Percentiles rank a stretch among this genome's conserved stretches.
These are phyloP conservation scores for Oxyscelio sp. DNA, from an alignment of 2,888 invertebrate species.

Conservation along the genomic window DNA sequence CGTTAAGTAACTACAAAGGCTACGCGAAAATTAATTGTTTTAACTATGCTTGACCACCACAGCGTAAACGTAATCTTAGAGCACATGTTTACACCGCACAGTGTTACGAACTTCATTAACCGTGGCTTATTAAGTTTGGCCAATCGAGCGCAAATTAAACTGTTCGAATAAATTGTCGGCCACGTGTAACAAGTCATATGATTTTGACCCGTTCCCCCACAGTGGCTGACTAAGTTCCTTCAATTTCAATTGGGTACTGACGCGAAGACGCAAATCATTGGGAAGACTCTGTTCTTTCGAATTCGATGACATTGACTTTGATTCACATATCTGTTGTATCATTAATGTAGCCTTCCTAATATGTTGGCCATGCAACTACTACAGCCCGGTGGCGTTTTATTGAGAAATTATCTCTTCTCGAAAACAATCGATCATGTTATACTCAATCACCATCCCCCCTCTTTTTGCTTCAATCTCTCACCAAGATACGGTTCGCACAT, in stretches of 20 bases:
- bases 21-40: constrained; percentile 24
- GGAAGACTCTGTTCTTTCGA: constrained; percentile 76
- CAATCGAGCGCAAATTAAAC: constrained; percentile 1
- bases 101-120: constrained; percentile 31
- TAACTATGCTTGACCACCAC: constrained; percentile 24
- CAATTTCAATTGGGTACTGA: constrained; percentile 59
- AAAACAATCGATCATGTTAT: constrained; percentile 72
- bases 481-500: constrained; percentile 72
- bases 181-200: neutral
- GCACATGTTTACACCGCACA: constrained; percentile 12
- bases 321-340: constrained; percentile 39
- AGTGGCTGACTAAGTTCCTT: constrained; percentile 17
- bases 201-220: neutral
- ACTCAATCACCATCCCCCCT: constrained; percentile 71
- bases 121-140: constrained; percentile 11
- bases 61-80: constrained; percentile 31
- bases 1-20: constrained; percentile 36
- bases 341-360: constrained; percentile 69
- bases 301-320: constrained; percentile 39
- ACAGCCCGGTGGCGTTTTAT: constrained; percentile 88
- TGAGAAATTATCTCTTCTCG: constrained; percentile 86
- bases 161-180: neutral
- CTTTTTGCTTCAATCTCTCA: constrained; percentile 78
- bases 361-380: constrained; percentile 86
- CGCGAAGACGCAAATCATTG: constrained; percentile 83